phyloP scores from a whole-genome alignment of 2,888 invertebrate species.

The Parasteatoda lunata region DNA sequence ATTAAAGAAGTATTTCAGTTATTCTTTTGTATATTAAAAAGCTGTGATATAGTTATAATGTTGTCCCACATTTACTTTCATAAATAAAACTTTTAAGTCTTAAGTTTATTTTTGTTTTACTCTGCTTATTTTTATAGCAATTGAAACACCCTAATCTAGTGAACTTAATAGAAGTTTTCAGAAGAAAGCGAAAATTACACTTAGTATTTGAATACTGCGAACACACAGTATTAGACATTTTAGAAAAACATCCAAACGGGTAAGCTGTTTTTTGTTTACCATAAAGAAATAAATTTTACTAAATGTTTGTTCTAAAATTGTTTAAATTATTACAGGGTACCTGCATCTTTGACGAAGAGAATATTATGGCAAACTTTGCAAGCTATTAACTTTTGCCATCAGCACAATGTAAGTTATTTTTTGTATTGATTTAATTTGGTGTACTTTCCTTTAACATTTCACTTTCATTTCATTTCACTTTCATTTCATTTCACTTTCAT shows the following conservation, averaged over 20 bases:
- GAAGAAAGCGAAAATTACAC: conserved; percentile 94
- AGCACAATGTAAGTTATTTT: conserved; percentile 81
- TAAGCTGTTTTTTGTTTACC: conserved; percentile 74
- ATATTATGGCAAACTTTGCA: conserved; percentile 96
- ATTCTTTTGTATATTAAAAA: no score
- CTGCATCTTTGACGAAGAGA: conserved; percentile 91
- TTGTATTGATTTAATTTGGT: no score
- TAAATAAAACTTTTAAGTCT: no score
- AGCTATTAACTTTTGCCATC: conserved; percentile 96
- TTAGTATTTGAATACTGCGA: conserved; percentile 99
- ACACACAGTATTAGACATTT: conserved; percentile 94
- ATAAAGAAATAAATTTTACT: background rate
- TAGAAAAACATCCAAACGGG: conserved; percentile 94
- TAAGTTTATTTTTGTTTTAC: no score
- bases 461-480: no score
- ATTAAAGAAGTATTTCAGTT: no score
- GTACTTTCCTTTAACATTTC: no score
- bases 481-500: no score
- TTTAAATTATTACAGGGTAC: conserved; percentile 76
- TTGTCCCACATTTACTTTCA: no score
- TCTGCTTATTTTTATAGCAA: conserved; percentile 81
- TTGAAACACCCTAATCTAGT: conserved; percentile 98
- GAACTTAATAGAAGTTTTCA: conserved; percentile 97
- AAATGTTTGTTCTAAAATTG: background rate
- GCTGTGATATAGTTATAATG: no score